Conservation (phyloP, 2,797 vertebrate species). For the Pangasius sanitwongsei region DNA sequence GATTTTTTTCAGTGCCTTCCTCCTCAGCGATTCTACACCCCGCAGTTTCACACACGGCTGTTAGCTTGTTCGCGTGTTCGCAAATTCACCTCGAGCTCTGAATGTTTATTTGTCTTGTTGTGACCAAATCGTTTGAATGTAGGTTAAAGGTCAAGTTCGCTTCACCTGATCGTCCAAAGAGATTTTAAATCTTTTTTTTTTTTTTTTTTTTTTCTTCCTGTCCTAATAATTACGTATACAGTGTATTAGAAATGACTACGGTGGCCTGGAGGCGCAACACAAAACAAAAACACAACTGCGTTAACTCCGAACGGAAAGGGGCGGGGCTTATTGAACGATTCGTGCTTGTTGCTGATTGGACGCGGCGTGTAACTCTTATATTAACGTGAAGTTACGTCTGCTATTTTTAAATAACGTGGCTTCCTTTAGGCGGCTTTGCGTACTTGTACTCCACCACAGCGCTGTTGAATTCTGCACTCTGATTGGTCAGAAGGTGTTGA, state of each 20-base stretch:
- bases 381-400: not conserved
- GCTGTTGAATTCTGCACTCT: not conserved
- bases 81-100: not conserved
- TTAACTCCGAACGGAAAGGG: not conserved
- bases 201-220: not conserved
- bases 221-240: not conserved
- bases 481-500: not conserved
- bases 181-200: not conserved
- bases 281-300: no score
- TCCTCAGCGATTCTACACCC: conserved; percentile 88
- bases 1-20: conserved; percentile 95
- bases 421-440: no score
- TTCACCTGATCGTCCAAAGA: conserved; percentile 21
- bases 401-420: no score
- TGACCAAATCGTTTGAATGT: conserved; percentile 28
- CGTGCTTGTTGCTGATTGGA: not conserved
- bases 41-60: no score
- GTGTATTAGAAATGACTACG: not conserved
- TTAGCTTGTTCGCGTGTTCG: not conserved
- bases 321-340: not conserved
- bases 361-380: not conserved
- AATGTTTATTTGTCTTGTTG: not conserved
- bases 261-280: not conserved
- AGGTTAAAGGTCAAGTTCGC: conserved; percentile 15
- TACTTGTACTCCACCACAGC: not conserved